Percentiles rank a stretch among this genome's conserved stretches.
Conservation (phyloP, 2,888 invertebrate species). For the Glyphotaelius pellucidus region DNA sequence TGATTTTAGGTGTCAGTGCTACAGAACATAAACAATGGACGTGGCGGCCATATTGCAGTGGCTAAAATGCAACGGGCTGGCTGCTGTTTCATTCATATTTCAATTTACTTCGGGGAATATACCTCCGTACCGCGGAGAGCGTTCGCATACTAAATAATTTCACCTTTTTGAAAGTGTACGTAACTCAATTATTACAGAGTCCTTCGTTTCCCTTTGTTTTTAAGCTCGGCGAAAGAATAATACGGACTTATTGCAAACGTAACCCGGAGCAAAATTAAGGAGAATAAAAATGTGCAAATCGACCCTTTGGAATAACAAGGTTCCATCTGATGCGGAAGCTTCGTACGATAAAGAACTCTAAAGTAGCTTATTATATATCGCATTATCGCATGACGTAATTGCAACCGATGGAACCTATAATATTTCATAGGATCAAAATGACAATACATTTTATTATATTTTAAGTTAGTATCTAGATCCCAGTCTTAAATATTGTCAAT, state of each 20-base stretch:
- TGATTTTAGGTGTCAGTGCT: neutral
- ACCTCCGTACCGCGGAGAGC: neutral
- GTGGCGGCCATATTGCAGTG: neutral
- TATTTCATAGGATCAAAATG: no score
- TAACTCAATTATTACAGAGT: conserved; percentile 2
- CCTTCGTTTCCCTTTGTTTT: neutral
- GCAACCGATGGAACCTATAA: no score
- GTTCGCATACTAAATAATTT: conserved; percentile 2
- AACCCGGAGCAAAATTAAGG: neutral
- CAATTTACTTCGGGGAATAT: conserved; percentile 21
- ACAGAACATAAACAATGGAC: neutral
- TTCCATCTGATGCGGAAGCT: no score
- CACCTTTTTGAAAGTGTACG: neutral
- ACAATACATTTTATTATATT: neutral
- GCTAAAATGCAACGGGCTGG: neutral
- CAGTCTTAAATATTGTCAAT: neutral
- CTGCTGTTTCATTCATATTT: neutral
- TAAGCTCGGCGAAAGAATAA: neutral
- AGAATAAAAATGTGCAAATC: neutral
- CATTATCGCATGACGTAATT: no score
- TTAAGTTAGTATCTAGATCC: neutral
- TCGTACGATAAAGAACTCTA: no score
- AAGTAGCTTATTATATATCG: no score
- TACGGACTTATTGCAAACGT: neutral
- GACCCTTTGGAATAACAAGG: no score